A percentile compares a stretch with the other conserved stretches of the same genome.
Conservation (phyloP, 2,888 invertebrate genomes). For the Aphodius granarius region DNA sequence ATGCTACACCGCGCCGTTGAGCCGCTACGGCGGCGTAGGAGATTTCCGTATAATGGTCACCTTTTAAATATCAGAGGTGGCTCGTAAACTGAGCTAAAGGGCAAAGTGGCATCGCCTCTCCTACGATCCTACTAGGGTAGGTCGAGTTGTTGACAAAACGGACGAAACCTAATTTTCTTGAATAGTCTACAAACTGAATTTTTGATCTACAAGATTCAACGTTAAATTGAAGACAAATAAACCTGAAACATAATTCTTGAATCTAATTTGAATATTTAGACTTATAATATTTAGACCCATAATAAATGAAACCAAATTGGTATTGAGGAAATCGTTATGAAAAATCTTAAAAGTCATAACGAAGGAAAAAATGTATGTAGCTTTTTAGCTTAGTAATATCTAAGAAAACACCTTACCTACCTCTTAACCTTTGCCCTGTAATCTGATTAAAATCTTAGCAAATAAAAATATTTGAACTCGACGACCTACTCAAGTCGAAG, state of each 20-base stretch:
- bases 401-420: background rate
- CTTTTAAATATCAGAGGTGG: background rate
- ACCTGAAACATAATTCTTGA: too few species aligned
- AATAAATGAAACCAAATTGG: too few species aligned
- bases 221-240: too few species aligned
- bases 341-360: too few species aligned
- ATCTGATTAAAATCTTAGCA: background rate
- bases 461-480: background rate
- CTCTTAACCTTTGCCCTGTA: background rate
- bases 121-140: background rate
- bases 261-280: too few species aligned
- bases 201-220: too few species aligned
- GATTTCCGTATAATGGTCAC: background rate
- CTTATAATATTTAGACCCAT: too few species aligned
- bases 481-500: background rate
- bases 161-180: background rate
- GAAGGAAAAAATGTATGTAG: too few species aligned
- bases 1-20: background rate
- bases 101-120: background rate
- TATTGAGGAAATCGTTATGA: too few species aligned
- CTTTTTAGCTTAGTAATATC: too few species aligned
- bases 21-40: background rate
- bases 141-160: background rate
- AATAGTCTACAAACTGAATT: too few species aligned
- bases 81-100: background rate